These are phyloP conservation scores for Pao palembangensis DNA, from an alignment of 2,113 vertebrate genomes.

Conservation along the genomic window DNA sequence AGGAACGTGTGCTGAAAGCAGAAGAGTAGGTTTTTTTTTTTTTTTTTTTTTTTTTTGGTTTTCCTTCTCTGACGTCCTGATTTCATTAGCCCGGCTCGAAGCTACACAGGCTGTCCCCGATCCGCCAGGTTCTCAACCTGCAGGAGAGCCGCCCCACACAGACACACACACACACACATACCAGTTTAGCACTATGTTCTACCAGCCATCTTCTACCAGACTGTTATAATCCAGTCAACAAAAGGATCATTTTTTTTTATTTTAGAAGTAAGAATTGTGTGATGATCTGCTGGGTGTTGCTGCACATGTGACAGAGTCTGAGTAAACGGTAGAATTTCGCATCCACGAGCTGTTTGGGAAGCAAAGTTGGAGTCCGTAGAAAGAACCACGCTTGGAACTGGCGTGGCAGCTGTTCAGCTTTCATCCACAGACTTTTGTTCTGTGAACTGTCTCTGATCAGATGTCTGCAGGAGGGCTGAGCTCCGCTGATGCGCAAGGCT, in stretches of 20 bases:
- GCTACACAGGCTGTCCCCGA: slow-evolving; percentile 61
- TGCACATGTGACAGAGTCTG: too few relatives aligned
- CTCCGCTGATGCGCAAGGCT: too few relatives aligned
- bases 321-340: too few relatives aligned
- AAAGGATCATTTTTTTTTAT: neutral
- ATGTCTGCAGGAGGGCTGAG: too few relatives aligned
- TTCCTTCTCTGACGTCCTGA: slow-evolving; percentile 57
- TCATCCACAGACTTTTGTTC: too few relatives aligned
- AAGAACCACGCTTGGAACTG: too few relatives aligned
- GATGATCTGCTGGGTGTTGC: too few relatives aligned
- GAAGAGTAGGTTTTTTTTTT: neutral
- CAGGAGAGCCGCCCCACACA: slow-evolving; percentile 45
- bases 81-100: slow-evolving; percentile 63
- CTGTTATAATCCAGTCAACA: slow-evolving; percentile 2
- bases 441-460: too few relatives aligned
- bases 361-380: too few relatives aligned
- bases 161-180: slow-evolving; percentile 7
- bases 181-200: slow-evolving; percentile 38
- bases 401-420: too few relatives aligned
- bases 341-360: too few relatives aligned
- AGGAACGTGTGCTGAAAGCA: slow-evolving; percentile 15
- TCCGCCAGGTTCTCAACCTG: slow-evolving; percentile 65
- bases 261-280: too few relatives aligned
- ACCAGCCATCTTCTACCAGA: slow-evolving; percentile 3
- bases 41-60: slow-evolving; percentile 16